These are phyloP conservation scores for Bombus confusus DNA, from an alignment of 1,140 invertebrate genomes.

Conservation along the genomic window DNA sequence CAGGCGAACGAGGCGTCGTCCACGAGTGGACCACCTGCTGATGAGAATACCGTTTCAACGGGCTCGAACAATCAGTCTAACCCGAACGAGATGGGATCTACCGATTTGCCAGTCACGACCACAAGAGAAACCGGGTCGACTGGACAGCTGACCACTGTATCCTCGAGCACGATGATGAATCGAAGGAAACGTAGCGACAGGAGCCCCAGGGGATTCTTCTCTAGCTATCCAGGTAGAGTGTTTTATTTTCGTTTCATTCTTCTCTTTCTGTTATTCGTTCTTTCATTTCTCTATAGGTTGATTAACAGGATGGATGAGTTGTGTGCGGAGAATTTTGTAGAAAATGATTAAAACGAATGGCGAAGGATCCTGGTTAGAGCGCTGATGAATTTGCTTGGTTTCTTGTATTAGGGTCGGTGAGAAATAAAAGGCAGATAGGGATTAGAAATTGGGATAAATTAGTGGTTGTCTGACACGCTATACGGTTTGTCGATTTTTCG, in stretches of 20 bases:
- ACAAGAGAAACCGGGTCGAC: constrained; percentile 21
- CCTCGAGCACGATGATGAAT: constrained; percentile 47
- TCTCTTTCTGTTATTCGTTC: no score
- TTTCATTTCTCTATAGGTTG: background rate
- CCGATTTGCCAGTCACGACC: constrained; percentile 18
- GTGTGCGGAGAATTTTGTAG: background rate
- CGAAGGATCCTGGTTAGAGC: background rate
- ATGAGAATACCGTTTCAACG: constrained; percentile 50
- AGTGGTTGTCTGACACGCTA: no score
- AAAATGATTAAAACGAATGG: background rate
- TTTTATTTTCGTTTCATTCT: background rate
- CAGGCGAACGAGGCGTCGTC: background rate
- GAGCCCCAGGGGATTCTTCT: constrained; percentile 66
- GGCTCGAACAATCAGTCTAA: constrained; percentile 19
- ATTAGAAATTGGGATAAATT: background rate
- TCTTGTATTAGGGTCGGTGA: background rate
- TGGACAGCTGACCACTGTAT: background rate
- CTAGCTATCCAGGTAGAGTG: constrained; percentile 71
- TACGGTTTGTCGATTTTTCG: background rate
- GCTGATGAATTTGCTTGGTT: background rate
- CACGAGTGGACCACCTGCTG: constrained; percentile 21
- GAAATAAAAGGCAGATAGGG: background rate
- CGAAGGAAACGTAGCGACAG: constrained; percentile 64
- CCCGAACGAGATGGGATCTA: constrained; percentile 25
- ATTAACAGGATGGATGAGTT: background rate